Evolutionary conservation across 2,888 invertebrate species (phyloP).

Genomic region (Serripes groenlandicus): DNA sequence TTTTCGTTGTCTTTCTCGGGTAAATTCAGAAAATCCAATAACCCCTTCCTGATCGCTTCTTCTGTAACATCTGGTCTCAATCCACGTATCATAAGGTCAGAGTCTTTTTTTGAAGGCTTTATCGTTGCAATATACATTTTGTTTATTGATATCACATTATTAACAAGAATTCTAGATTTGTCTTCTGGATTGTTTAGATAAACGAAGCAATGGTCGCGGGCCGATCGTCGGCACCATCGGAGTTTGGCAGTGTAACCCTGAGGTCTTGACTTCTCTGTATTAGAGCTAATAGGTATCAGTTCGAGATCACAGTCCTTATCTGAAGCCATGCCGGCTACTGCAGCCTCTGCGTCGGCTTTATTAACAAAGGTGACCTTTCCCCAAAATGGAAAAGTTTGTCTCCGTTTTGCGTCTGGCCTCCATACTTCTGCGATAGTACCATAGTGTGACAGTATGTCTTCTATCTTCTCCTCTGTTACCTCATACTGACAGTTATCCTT

Average conservation of each 20-base stretch:
- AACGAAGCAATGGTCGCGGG: conserved; percentile 73
- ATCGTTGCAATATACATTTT: not conserved
- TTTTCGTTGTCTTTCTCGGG: not conserved
- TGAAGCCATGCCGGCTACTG: conserved; percentile 47
- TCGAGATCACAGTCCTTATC: conserved; percentile 22
- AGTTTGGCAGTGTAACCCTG: conserved; percentile 68
- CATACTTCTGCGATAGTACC: conserved; percentile 66
- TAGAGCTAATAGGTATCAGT: conserved; percentile 28
- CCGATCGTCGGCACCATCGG: conserved; percentile 72
- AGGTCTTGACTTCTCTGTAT: not conserved
- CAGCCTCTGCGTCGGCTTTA: conserved; percentile 55
- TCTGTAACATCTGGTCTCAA: conserved; percentile 55
- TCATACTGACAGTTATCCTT: conserved; percentile 37
- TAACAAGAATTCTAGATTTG: conserved; percentile 10
- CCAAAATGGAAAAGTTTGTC: conserved; percentile 64
- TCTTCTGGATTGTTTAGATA: conserved; percentile 59
- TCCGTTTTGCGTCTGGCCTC: conserved; percentile 47
- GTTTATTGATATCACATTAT: not conserved
- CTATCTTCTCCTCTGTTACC: conserved; percentile 22
- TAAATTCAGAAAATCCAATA: conserved; percentile 28
- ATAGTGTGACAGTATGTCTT: conserved; percentile 40
- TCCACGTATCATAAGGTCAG: conserved; percentile 37
- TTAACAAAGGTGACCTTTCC: conserved; percentile 73
- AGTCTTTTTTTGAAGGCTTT: conserved; percentile 10
- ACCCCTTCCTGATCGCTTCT: conserved; percentile 51